These are phyloP conservation scores for Psittacula echo DNA, from an alignment of 2,797 vertebrate species.

Conservation along the genomic window DNA sequence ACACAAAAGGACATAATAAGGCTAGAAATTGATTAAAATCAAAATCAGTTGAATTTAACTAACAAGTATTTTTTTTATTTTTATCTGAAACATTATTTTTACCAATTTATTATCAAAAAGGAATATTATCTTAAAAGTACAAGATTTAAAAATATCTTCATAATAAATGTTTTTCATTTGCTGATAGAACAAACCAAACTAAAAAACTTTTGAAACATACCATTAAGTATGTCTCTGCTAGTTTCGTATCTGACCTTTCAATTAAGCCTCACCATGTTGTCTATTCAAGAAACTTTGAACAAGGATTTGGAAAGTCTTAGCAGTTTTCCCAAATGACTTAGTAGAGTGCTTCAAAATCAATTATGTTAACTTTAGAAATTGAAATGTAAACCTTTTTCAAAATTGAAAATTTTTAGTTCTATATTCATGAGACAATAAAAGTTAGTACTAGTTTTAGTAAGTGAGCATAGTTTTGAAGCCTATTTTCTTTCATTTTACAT, in stretches of 20 bases:
- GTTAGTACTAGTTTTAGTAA: background rate
- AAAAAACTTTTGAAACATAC: background rate
- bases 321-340: conserved; percentile 32
- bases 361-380: background rate
- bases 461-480: background rate
- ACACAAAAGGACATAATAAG: background rate
- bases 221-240: background rate
- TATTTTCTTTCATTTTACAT: background rate
- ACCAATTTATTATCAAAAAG: background rate
- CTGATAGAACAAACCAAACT: background rate
- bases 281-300: conserved; percentile 38
- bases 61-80: background rate
- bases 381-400: background rate
- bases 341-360: conserved; percentile 25
- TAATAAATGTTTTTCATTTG: background rate
- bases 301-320: conserved; percentile 43
- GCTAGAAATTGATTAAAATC: background rate
- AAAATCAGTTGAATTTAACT: background rate
- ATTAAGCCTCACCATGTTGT: background rate
- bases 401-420: background rate
- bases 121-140: background rate
- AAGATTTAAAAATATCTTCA: background rate
- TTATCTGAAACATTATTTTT: background rate
- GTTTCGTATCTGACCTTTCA: conserved; percentile 7
- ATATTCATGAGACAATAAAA: background rate